Percentiles rank a stretch among this genome's conserved stretches.
Evolutionary conservation across 2,888 invertebrate genomes (phyloP).

Genomic region (Agrochola litura): DNA sequence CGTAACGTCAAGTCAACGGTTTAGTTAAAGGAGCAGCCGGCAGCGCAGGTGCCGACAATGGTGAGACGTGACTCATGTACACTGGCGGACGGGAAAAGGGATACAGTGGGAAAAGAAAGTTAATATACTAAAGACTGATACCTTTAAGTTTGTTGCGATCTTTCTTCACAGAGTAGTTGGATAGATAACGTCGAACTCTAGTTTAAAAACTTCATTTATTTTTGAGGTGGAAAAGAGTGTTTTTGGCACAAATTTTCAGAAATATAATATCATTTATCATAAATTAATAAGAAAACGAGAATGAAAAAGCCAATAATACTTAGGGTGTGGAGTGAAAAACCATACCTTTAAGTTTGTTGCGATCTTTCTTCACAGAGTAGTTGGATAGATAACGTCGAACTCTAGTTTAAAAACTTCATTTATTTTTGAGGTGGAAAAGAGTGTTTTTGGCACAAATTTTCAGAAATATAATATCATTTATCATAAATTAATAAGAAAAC

Average conservation of each 20-base stretch:
- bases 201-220: not conserved
- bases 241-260: not conserved
- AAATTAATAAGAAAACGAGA: not conserved
- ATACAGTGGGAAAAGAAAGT: not conserved
- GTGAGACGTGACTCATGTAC: conserved; percentile 69
- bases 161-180: not conserved
- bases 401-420: not conserved
- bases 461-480: not conserved
- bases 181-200: not conserved
- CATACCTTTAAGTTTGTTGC: not conserved
- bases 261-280: not conserved
- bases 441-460: not conserved
- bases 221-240: not conserved
- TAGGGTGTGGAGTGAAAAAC: not conserved
- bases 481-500: not conserved
- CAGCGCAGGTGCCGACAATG: conserved; percentile 77
- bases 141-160: not conserved
- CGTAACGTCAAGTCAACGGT: conserved; percentile 64
- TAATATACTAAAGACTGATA: not conserved
- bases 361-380: not conserved
- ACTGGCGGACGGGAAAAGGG: conserved; percentile 54
- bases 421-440: too few species aligned
- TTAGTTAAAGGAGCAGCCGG: conserved; percentile 68
- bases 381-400: too few species aligned
- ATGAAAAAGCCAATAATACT: not conserved